These are phyloP conservation scores for Enteromius thamalakanensis DNA, from an alignment of 2,797 vertebrate genomes.

Conservation along the genomic window DNA sequence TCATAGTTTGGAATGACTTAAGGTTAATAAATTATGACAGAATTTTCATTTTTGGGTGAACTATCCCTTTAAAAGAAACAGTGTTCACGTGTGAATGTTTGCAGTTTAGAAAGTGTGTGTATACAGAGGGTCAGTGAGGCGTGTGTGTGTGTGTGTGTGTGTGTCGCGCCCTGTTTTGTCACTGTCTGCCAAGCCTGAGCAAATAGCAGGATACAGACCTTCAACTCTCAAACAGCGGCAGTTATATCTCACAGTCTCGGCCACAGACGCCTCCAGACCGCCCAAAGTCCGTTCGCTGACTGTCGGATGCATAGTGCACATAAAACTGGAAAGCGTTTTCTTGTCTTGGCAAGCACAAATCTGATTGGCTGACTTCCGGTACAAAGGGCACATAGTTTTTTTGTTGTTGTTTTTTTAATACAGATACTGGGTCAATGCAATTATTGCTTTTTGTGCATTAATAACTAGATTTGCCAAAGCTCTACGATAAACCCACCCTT, in stretches of 20 bases:
- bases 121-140: constrained; percentile 6
- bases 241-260: constrained; percentile 18
- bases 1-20: background rate
- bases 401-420: background rate
- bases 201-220: constrained; percentile 43
- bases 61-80: background rate
- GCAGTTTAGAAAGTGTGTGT: constrained; percentile 10
- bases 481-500: background rate
- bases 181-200: constrained; percentile 44
- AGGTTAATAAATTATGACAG: background rate
- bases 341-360: background rate
- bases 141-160: background rate
- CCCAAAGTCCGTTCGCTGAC: background rate
- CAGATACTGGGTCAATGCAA: background rate
- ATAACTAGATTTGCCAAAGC: background rate
- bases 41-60: background rate
- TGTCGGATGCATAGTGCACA: background rate
- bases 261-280: background rate
- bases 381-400: background rate
- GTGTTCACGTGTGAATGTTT: constrained; percentile 11
- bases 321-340: background rate
- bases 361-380: constrained; percentile 11
- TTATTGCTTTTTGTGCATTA: background rate
- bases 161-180: constrained; percentile 36
- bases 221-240: constrained; percentile 27